These are phyloP conservation scores for Teleogryllus occipitalis DNA, from an alignment of 1,140 invertebrate genomes.

Conservation along the genomic window DNA sequence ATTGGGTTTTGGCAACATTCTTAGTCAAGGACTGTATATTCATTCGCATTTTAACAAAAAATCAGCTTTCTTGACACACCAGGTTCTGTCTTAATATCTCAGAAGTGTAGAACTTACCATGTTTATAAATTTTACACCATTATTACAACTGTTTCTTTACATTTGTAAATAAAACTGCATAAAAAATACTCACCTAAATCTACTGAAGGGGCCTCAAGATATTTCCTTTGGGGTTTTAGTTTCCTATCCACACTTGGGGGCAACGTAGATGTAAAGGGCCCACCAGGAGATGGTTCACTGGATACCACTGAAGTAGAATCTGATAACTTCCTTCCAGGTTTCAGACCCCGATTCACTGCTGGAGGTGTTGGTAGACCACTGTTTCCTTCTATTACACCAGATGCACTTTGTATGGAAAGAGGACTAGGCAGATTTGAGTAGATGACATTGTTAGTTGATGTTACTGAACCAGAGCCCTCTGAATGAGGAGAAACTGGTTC, in stretches of 20 bases:
- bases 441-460: slow-evolving; percentile 35
- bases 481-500: slow-evolving; percentile 47
- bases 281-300: slow-evolving; percentile 31
- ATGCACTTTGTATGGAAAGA: slow-evolving; percentile 34
- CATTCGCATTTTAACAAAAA: no score
- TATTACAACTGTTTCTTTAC: no score
- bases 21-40: no score
- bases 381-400: slow-evolving; percentile 28
- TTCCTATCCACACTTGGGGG: slow-evolving; percentile 47
- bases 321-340: slow-evolving; percentile 57
- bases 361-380: slow-evolving; percentile 51
- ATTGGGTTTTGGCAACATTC: no score
- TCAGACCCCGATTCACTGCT: slow-evolving; percentile 65
- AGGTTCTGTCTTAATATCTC: no score
- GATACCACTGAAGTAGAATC: slow-evolving; percentile 39
- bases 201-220: not conserved
- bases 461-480: slow-evolving; percentile 35
- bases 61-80: no score
- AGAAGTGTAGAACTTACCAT: no score
- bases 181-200: not conserved
- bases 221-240: slow-evolving; percentile 38
- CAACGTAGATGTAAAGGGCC: slow-evolving; percentile 28
- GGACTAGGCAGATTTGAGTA: slow-evolving; percentile 53
- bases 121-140: no score
- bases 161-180: no score